Base-by-base conservation (phyloP, 1,140 invertebrate genomes). In the Neodiprion pinetum region DNA sequence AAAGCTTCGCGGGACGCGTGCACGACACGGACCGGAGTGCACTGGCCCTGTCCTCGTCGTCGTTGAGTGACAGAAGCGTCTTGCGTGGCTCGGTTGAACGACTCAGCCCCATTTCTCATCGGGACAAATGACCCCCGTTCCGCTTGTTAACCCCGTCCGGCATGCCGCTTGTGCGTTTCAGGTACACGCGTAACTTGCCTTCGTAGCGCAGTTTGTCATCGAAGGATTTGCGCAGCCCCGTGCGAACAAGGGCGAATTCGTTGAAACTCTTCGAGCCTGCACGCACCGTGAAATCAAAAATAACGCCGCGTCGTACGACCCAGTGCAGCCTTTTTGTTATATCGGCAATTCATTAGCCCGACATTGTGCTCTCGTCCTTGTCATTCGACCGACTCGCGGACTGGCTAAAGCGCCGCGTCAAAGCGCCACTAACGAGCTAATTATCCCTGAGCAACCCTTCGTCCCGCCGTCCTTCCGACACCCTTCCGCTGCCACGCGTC, bases 351-450 rank as follows among this genome's bases (percentile, higher is more conserved):
- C 67, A 69, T 14, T 14, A 69, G 67, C 67, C 14, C 10, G 21
- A 14, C 67, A 47, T 21, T 23, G 11, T 61, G 53, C 53, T 40
- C 28, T 40, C 28, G 28, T 40, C 53, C 53, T 61, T 61, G 53
- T 61, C 53, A 61, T 61, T 61, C 7, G 53, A 17, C 53, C 53
- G n/a, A 61, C 53, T 61, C 53, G n/a, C 8, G 53, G n/a, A 61
- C 53, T 61, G 11, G 53, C 53, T 12, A 17, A 61, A 61, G 17
- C 50, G 72, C 50, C 73, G 72, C 72, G 73, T 80, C 79, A 80
- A 80, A 80, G 79, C 77, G 71, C 71, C 72, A 50, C 75, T 80
- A 80, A 80, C 79, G 79, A 80, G 78, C 77, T 78, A 80, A 80
- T 80, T 80, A 78, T 77, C 76, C 72, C 67, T 21, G 67, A 17